Percentiles rank a stretch among this genome's conserved stretches.
These are phyloP conservation scores for Himalopsyche anomala DNA, from an alignment of 2,888 invertebrate species.

Conservation along the genomic window DNA sequence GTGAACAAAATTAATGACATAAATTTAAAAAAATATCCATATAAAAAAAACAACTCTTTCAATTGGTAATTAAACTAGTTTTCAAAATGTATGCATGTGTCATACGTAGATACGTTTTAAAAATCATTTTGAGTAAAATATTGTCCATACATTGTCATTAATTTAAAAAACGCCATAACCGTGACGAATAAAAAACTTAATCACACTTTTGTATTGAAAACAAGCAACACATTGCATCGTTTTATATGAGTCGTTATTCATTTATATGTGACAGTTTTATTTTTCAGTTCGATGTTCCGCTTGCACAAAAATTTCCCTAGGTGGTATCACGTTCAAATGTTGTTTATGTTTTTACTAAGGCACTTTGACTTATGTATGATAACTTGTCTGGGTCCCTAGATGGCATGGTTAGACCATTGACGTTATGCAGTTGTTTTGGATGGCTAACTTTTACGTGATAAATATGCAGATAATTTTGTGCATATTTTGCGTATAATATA, in stretches of 20 bases:
- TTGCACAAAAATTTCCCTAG: constrained; percentile 30
- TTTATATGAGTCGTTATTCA: constrained; percentile 34
- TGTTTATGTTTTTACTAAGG: not conserved
- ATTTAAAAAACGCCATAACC: too few species aligned
- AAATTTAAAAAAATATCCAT: too few species aligned
- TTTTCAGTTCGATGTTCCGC: constrained; percentile 31
- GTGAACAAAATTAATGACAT: too few species aligned
- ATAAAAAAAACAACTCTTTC: too few species aligned
- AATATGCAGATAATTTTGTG: not conserved
- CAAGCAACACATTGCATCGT: constrained; percentile 30
- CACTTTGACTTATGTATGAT: constrained; percentile 22
- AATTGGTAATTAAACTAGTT: too few species aligned
- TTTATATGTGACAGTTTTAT: constrained; percentile 34
- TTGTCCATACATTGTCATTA: too few species aligned
- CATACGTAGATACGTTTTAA: too few species aligned
- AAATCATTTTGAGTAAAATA: too few species aligned
- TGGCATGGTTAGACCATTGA: not conserved
- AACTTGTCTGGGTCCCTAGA: constrained; percentile 2
- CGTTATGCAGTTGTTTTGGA: not conserved
- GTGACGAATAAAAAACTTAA: not conserved
- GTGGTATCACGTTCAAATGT: constrained; percentile 31
- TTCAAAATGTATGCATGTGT: too few species aligned
- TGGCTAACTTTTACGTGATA: not conserved
- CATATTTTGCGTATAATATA: too few species aligned
- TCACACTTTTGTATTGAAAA: constrained; percentile 14